Conservation (phyloP, 2,797 vertebrate species). For the Miichthys miiuy region DNA sequence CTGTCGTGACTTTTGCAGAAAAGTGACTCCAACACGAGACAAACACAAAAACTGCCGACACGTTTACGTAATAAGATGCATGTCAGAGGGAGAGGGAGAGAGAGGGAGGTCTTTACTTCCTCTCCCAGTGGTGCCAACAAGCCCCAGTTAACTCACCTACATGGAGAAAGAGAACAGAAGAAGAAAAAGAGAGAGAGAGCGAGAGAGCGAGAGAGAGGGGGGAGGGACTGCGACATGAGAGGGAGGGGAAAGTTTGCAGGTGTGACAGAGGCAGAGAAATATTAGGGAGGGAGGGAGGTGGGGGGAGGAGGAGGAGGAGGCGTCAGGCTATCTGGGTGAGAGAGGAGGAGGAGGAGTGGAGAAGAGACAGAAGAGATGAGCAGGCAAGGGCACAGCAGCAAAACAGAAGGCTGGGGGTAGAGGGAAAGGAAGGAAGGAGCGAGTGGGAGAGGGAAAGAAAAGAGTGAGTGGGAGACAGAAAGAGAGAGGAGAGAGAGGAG, state of each 20-base stretch:
- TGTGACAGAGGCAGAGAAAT: conserved; percentile 79
- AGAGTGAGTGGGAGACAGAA: conserved; percentile 68
- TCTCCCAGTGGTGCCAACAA: conserved; percentile 83
- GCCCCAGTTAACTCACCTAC: conserved; percentile 86
- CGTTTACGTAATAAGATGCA: conserved; percentile 65
- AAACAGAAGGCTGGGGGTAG: conserved; percentile 80
- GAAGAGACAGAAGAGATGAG: conserved; percentile 80
- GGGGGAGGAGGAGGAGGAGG: conserved; percentile 51
- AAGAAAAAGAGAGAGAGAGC: conserved; percentile 37
- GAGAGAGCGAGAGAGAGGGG: conserved; percentile 40
- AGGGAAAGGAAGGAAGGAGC: conserved; percentile 70
- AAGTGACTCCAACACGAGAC: conserved; percentile 28
- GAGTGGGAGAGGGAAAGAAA: conserved; percentile 71
- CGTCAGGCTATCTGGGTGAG: conserved; percentile 78
- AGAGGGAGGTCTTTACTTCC: conserved; percentile 47
- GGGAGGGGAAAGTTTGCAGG: conserved; percentile 84
- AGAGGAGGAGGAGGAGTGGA: conserved; percentile 71
- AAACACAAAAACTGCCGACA: conserved; percentile 45
- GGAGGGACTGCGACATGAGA: conserved; percentile 72
- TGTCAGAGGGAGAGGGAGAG: conserved; percentile 14
- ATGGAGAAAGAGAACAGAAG: conserved; percentile 77
- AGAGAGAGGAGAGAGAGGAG: conserved; percentile 17
- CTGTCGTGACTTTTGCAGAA: conserved; percentile 29
- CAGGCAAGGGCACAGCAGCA: conserved; percentile 82
- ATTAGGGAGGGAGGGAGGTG: neutral